Percentiles rank a stretch among this genome's conserved stretches.
phyloP scores from a whole-genome alignment of 2,113 vertebrate genomes.

The Falcunculus frontatus region DNA sequence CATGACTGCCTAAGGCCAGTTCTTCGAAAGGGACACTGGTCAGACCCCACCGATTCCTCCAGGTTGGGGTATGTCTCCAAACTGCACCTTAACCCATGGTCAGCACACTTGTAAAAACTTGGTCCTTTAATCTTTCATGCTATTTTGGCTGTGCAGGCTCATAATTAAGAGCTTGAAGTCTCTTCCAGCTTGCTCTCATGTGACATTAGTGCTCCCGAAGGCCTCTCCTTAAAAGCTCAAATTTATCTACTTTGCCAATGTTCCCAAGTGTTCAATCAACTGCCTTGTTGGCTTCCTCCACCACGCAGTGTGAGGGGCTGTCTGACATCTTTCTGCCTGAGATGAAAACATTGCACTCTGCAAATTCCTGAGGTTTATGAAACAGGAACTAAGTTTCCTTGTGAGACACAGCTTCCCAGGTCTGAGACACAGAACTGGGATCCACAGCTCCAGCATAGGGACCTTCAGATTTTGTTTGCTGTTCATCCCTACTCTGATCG shows the following conservation, averaged over 20 bases:
- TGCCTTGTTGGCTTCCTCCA: not conserved
- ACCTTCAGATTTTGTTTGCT: not conserved
- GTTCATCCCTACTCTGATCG: not conserved
- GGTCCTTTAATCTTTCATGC: not conserved
- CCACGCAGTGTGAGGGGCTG: fast-evolving
- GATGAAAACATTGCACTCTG: not conserved
- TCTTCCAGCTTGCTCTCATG: not conserved
- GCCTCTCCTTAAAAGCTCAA: not conserved
- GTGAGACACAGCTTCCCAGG: not conserved
- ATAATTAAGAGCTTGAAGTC: not conserved
- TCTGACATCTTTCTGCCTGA: not conserved
- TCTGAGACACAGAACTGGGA: not conserved
- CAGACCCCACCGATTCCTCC: not conserved
- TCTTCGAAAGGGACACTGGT: not conserved
- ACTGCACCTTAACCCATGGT: fast-evolving
- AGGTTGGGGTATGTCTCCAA: not conserved
- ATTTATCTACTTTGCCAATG: constrained; percentile 2
- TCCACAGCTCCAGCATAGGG: not conserved
- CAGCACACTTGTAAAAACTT: not conserved
- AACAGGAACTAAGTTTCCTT: not conserved
- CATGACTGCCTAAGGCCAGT: not conserved
- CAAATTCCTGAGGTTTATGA: not conserved
- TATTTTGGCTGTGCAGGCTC: not conserved
- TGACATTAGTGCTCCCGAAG: not conserved
- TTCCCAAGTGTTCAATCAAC: constrained; percentile 22